Evolutionary conservation across 30 jellyfish, hydroid and myxozoan species (phyloP), one percentile per base, ranked within the genome.

Genomic region (Hydractinia symbiolongicarpus): DNA sequence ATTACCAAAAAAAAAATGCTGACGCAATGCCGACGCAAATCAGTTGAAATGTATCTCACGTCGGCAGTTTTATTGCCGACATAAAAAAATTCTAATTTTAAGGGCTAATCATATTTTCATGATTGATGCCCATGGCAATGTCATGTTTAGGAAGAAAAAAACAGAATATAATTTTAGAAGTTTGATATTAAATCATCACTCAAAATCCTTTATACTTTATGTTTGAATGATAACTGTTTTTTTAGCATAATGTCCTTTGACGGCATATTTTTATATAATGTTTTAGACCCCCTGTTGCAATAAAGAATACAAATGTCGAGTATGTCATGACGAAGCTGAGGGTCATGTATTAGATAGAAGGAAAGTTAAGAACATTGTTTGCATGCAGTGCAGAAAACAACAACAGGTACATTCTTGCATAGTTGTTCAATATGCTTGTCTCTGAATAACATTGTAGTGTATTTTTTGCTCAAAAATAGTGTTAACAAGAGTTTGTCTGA

Each of bases 221-320:
- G 44, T 30, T n/a, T n/a, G n/a, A n/a, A n/a, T n/a, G n/a, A n/a
- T n/a, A n/a, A n/a, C n/a, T n/a, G n/a, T 30, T 2, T 30, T 30
- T 30, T 30, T 30, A 0, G 44, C 44, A 30, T 30, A 30, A 30
- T n/a, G n/a, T 30, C 44, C 44, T 30, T 30, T 30, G 44, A 66
- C 76, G 1, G 4, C 53, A 66, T 66, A 5, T 60, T 60, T 16
- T 16, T 60, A 60, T 60, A 13, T 60, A 60, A 50, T 75, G 53
- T 71, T 81, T 7, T 57, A 90, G 97, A 40, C 98, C 11, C 98
- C 98, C 16, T 91, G 98, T 67, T 91, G 98, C 69, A 61, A 61
- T 51, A 86, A 86, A 70, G 10, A 8, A 13, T 91, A 86, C 62
- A 67, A 50, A 21, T 91, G 98, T 72, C 84, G 98, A 16, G 71